Conservation (phyloP, 30 jellyfish, hydroid and myxozoan genomes). For the Calvadosia cruxmelitensis region DNA sequence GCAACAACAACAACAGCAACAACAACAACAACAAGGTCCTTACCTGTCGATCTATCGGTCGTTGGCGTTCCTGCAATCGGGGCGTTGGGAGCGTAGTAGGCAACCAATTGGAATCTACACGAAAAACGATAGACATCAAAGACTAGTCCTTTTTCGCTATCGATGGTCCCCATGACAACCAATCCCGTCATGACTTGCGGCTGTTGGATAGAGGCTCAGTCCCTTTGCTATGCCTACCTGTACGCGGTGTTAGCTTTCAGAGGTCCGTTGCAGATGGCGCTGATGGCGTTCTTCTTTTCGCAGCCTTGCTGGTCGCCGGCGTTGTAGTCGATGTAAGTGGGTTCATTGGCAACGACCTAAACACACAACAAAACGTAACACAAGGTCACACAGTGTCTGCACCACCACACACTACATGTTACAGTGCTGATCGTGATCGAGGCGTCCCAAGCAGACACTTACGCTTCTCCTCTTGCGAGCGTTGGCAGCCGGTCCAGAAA, state of each 20-base stretch:
- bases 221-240: too few species aligned
- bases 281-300: constrained; percentile 14
- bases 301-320: constrained; percentile 72
- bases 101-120: constrained; percentile 38
- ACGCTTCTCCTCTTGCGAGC: constrained; percentile 56
- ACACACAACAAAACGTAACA: background rate
- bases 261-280: constrained; percentile 84
- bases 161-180: background rate
- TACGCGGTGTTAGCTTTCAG: constrained; percentile 47
- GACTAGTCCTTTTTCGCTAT: background rate
- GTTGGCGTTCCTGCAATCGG: constrained; percentile 45
- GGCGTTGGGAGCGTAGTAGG: constrained; percentile 23
- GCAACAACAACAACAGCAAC: background rate
- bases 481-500: constrained; percentile 12
- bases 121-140: background rate
- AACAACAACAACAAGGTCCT: too few species aligned
- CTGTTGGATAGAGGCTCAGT: too few species aligned
- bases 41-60: constrained; percentile 21
- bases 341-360: constrained; percentile 2
- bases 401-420: too few species aligned
- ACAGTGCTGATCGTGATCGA: constrained; percentile 7
- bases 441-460: constrained; percentile 5
- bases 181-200: too few species aligned
- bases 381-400: background rate
- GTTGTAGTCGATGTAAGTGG: constrained; percentile 11